Base-by-base conservation (phyloP, 2,113 vertebrate species). In the Burhinus bistriatus region DNA sequence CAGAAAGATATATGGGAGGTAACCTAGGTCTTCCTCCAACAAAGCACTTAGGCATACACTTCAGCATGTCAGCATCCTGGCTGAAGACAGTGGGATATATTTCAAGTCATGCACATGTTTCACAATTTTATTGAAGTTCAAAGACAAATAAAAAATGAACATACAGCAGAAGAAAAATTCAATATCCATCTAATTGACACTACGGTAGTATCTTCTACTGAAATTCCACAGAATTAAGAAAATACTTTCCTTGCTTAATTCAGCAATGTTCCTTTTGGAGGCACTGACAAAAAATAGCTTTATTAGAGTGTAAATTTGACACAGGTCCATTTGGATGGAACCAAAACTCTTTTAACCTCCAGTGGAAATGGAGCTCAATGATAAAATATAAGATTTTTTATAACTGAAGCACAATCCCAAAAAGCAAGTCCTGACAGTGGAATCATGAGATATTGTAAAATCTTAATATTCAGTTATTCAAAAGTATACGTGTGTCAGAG, bases 31-130 rank as follows among this genome's bases (percentile, higher is more conserved):
- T 90, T 83, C 40, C 81, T 80, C 93, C 71, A 95, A 62, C 36
- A 94, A 91, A 83, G 82, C 92, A 94, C 84, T 95, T 94, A 72
- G 72, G 71, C 49, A 34, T 38, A 62, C 13, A 42, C 49, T 86
- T 85, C 1, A 10, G 54, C 34, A 51, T 12, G 29, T 72, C 89
- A 82, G 68, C 57, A 64, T 83, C 83, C 57, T 59, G 75, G 66
- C 34, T 77, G 89, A 93, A 69, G 58, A 54, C 32, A 85, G 34
- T 20, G 69, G 34, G 47, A 64, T 62, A 7, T 58, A 91, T 89
- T 93, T 94, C 66, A 95, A 77, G 25, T 65, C 54, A 75, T 19
- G 59, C 7, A 42, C 0, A 0, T 15, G 23, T 47, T 93, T 62
- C 89, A 76, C 32, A 72, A 47, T 82, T 90, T 85, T 83, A 76